Percentiles rank a stretch among this genome's conserved stretches.
These are phyloP conservation scores for Malurus alboscapulatus DNA, from an alignment of 2,113 vertebrate genomes.

Conservation along the genomic window DNA sequence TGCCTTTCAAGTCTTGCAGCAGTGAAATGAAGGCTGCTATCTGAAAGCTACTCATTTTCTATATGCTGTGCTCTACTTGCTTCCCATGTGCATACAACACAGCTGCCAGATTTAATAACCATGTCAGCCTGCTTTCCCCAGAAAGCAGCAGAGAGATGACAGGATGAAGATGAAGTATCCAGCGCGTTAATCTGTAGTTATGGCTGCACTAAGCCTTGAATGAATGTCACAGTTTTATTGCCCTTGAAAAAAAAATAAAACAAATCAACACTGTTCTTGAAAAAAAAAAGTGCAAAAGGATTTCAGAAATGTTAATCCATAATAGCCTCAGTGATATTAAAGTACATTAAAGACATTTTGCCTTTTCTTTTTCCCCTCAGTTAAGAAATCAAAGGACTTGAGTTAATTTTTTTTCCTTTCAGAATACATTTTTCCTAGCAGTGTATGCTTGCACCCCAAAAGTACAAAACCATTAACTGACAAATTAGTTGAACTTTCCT, in stretches of 20 bases:
- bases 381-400: neutral
- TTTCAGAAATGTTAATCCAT: slow-evolving; percentile 6
- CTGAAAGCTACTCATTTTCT: slow-evolving; percentile 62
- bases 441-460: neutral
- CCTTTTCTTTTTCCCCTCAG: neutral
- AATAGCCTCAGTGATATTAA: neutral
- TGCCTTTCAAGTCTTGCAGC: slow-evolving; percentile 31
- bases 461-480: neutral
- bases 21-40: slow-evolving; percentile 31
- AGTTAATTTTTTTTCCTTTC: neutral
- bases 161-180: slow-evolving; percentile 41
- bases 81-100: slow-evolving; percentile 58
- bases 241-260: neutral
- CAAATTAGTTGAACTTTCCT: neutral
- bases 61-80: slow-evolving; percentile 52
- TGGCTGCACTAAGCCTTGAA: slow-evolving; percentile 44
- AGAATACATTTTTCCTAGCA: neutral
- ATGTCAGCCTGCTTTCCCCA: slow-evolving; percentile 56
- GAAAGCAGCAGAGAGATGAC: slow-evolving; percentile 53
- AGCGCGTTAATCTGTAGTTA: slow-evolving; percentile 4
- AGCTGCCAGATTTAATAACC: slow-evolving; percentile 75
- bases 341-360: neutral
- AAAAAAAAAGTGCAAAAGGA: neutral
- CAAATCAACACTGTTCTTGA: neutral
- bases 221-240: neutral